Conservation (phyloP, 2,113 vertebrate species). For the Pygoscelis adeliae region DNA sequence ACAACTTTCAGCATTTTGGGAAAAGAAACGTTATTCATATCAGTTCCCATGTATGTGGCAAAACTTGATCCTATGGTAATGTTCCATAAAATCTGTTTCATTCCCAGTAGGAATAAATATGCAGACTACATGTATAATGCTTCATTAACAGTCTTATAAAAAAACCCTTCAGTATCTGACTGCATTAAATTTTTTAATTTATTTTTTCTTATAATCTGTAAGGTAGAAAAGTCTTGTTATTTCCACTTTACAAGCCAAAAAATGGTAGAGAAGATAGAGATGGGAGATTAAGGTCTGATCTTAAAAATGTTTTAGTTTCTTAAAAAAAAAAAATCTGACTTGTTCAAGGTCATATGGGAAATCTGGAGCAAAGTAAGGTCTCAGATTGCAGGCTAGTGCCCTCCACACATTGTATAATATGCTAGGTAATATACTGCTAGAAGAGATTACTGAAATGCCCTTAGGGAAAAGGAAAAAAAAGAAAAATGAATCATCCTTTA, state of each 20-base stretch:
- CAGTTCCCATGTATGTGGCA: neutral
- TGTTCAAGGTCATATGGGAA: neutral
- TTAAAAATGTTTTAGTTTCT: neutral
- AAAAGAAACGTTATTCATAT: neutral
- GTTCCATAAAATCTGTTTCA: neutral
- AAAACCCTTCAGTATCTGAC: neutral
- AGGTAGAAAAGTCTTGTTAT: neutral
- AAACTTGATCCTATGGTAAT: neutral
- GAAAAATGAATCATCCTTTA: neutral
- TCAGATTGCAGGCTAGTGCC: neutral
- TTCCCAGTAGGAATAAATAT: neutral
- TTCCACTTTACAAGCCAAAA: neutral
- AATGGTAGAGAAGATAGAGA: neutral
- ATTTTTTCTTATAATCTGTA: neutral
- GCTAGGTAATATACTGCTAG: neutral
- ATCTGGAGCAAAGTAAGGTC: neutral
- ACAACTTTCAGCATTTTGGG: neutral
- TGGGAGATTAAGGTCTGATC: neutral
- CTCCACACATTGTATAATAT: neutral
- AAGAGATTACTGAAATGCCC: neutral
- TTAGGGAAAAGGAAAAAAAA: neutral
- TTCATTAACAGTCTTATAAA: neutral
- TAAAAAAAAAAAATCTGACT: neutral
- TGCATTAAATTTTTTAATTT: neutral
- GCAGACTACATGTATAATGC: neutral